Base-by-base conservation (phyloP, 92 coral and sea anemone genomes). In the Epizoanthus fatuus region DNA sequence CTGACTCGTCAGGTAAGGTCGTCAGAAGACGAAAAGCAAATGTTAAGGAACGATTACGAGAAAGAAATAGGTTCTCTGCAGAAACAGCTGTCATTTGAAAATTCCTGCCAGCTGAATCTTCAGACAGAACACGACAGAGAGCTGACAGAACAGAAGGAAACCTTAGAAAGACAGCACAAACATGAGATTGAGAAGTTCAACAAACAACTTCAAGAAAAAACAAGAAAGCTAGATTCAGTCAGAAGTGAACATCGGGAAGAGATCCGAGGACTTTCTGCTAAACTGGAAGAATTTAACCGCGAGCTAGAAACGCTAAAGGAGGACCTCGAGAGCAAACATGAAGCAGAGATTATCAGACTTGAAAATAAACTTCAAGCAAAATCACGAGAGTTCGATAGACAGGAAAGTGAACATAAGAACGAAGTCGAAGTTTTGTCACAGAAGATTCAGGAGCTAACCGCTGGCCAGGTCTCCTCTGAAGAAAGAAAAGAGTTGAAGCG, bases 81-180 rank as follows among this genome's bases (percentile, higher is more conserved):
- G 78, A 90, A 92, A 58, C 98, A 94, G 74, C 59, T 94, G 20
- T 82, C 84, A 9, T 94, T 92, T 74, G 98, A 92, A 82, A 94
- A 69, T 64, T 86, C 90, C 15, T 94, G 93, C 63, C 95, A 94
- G 69, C 90, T 88, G 11, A 93, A 94, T 58, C 95, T 94, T 29
- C 95, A 92, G 73, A 89, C 82, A 57, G 93, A 91, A 51, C 95
- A 92, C 29, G 91, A 94, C 47, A 84, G 73, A 52, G 95, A 94
- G 75, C 64, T 94, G 42, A 76, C 59, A 19, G 84, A 62, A 19
- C 89, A 85, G 62, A 87, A 76, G 54, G 95, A 94, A 69, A 55
- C 88, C 1, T 73, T 89, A 47, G 75, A 89, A 80, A 45, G 29
- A 20, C 90, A 89, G 45, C 95, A 94, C 64, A 92, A 87, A 83